Percentiles rank a stretch among this genome's conserved stretches.
Conservation (phyloP, 2,888 invertebrate species). For the Germaria angustata region DNA sequence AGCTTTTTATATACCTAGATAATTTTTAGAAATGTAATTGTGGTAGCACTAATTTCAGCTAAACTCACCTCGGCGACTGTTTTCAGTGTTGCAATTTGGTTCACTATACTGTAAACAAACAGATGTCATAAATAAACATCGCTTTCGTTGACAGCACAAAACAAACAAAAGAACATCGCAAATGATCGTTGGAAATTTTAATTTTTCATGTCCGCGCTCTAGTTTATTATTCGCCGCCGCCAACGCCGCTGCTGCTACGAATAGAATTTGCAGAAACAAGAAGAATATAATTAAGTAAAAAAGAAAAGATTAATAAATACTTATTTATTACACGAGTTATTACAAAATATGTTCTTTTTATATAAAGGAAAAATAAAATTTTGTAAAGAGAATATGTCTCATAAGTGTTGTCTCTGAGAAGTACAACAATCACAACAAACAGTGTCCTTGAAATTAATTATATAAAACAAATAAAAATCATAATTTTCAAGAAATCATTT, state of each 20-base stretch:
- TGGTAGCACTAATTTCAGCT: not conserved
- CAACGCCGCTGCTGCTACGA: slow-evolving; percentile 45
- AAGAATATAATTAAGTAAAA: slow-evolving; percentile 9
- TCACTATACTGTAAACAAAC: slow-evolving; percentile 12
- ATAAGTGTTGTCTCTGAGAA: not conserved
- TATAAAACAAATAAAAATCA: not conserved
- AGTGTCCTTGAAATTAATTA: slow-evolving; percentile 44
- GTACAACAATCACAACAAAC: not conserved
- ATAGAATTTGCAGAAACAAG: not conserved
- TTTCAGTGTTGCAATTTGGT: slow-evolving; percentile 27
- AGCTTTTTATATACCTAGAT: no score
- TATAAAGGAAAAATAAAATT: not conserved
- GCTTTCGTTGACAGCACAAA: slow-evolving; percentile 13
- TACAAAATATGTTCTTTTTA: not conserved
- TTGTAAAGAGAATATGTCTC: not conserved
- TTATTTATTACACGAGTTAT: not conserved
- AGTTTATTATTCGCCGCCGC: slow-evolving; percentile 62
- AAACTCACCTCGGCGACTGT: slow-evolving; percentile 9
- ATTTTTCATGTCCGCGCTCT: slow-evolving; percentile 65
- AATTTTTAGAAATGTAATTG: no score
- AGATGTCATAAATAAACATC: slow-evolving; percentile 52
- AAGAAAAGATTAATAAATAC: not conserved
- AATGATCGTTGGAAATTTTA: slow-evolving; percentile 68
- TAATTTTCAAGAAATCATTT: no score
- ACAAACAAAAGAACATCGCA: slow-evolving; percentile 59